These are phyloP conservation scores for Alethe diademata DNA, from an alignment of 2,113 vertebrate genomes.

Conservation along the genomic window DNA sequence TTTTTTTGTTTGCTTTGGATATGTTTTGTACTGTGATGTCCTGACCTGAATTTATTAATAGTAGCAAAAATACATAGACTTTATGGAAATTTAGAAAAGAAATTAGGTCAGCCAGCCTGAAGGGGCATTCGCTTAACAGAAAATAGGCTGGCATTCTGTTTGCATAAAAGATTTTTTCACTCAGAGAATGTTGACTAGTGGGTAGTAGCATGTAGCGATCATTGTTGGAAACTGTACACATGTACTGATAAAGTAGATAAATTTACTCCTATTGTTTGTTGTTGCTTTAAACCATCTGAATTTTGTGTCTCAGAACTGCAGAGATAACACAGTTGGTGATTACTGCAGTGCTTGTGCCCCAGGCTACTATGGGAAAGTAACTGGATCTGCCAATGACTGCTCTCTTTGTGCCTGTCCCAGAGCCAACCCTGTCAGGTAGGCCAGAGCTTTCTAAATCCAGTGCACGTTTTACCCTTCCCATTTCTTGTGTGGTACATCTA, in stretches of 20 bases:
- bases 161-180: not conserved
- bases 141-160: not conserved
- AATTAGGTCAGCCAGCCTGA: not conserved
- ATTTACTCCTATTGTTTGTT: not conserved
- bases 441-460: not conserved
- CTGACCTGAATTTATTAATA: not conserved
- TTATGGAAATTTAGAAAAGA: not conserved
- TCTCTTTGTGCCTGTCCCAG: constrained; percentile 88
- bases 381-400: constrained; percentile 82
- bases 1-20: not conserved
- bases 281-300: not conserved
- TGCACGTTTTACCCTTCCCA: not conserved
- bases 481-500: not conserved
- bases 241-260: not conserved
- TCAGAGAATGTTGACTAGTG: not conserved
- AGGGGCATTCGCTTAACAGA: not conserved
- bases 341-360: constrained; percentile 82
- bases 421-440: constrained; percentile 81
- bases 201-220: not conserved
- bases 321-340: constrained; percentile 83
- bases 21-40: not conserved
- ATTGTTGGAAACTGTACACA: not conserved
- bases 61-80: not conserved
- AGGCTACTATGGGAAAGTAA: constrained; percentile 85
- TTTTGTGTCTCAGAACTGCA: constrained; percentile 79